Percentiles rank a stretch among this genome's conserved stretches.
Evolutionary conservation across 2,888 invertebrate genomes (phyloP).

Genomic region (Prosapia bicincta): DNA sequence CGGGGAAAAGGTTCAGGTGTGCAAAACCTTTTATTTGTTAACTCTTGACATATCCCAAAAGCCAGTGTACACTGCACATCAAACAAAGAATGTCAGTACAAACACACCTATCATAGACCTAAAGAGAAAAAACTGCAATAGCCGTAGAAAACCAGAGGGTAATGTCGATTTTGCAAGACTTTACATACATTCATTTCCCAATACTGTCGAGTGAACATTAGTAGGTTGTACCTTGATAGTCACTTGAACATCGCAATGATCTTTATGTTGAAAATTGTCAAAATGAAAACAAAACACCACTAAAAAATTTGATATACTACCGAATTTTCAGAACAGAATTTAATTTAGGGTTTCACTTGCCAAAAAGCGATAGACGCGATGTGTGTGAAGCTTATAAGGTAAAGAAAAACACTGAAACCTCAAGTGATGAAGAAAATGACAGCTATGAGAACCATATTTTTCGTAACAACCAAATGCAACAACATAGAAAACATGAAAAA

Average conservation of each 20-base stretch:
- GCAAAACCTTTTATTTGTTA: no score
- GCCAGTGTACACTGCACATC: not conserved
- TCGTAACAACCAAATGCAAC: no score
- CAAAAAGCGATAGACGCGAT: no score
- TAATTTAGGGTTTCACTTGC: no score
- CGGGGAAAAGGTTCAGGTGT: no score
- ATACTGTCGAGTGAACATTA: not conserved
- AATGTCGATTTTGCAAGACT: conserved; percentile 1
- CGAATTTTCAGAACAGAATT: no score
- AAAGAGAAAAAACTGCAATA: not conserved
- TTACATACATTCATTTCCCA: conserved; percentile 7
- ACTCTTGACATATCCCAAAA: conserved; percentile 13
- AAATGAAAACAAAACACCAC: no score
- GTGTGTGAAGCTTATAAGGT: not conserved
- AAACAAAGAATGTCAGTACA: no score
- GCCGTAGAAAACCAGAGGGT: not conserved
- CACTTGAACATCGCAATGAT: not conserved
- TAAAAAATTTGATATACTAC: not conserved
- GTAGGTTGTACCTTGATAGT: not conserved
- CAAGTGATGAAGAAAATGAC: no score
- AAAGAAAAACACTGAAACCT: not conserved
- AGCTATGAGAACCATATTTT: no score
- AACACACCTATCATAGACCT: conserved; percentile 4
- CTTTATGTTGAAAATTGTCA: no score
- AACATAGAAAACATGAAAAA: no score